A percentile compares a stretch with the other conserved stretches of the same genome.
These are phyloP conservation scores for Myanophis thanlyinensis DNA, from an alignment of 2,113 vertebrate genomes.

Conservation along the genomic window DNA sequence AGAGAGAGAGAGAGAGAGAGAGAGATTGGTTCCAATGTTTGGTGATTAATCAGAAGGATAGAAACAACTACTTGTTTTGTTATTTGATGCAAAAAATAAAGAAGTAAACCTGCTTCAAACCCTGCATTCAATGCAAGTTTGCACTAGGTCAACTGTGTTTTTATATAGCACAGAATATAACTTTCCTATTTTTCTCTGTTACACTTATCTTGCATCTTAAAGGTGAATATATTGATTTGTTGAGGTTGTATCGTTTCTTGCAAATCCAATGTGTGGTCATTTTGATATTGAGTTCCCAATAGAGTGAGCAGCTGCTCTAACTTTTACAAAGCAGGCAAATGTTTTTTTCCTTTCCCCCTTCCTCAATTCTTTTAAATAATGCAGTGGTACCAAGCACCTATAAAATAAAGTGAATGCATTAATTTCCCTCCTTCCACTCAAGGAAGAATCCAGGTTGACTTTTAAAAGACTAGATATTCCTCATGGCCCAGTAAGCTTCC, in stretches of 20 bases:
- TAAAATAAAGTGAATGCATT: not conserved
- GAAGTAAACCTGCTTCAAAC: not conserved
- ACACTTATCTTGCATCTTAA: not conserved
- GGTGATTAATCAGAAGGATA: not conserved
- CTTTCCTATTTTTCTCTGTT: not conserved
- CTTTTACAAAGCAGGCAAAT: slow-evolving; percentile 3
- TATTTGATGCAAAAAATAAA: not conserved
- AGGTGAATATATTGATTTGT: not conserved
- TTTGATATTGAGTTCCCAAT: not conserved
- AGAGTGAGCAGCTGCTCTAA: not conserved
- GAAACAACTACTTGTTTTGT: not conserved
- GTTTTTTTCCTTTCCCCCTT: not conserved
- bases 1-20: too few species aligned
- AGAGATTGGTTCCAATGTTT: not conserved
- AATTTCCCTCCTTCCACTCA: not conserved
- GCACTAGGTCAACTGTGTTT: not conserved
- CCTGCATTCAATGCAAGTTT: not conserved
- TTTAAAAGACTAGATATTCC: not conserved
- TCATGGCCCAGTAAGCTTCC: not conserved
- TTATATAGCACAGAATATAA: not conserved
- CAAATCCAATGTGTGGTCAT: not conserved
- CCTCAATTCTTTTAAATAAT: not conserved
- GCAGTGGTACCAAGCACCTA: not conserved
- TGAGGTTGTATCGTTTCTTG: not conserved
- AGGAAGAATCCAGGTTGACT: not conserved